Base-by-base conservation (phyloP, 2,113 vertebrate genomes). In the Macroglossus sobrinus region DNA sequence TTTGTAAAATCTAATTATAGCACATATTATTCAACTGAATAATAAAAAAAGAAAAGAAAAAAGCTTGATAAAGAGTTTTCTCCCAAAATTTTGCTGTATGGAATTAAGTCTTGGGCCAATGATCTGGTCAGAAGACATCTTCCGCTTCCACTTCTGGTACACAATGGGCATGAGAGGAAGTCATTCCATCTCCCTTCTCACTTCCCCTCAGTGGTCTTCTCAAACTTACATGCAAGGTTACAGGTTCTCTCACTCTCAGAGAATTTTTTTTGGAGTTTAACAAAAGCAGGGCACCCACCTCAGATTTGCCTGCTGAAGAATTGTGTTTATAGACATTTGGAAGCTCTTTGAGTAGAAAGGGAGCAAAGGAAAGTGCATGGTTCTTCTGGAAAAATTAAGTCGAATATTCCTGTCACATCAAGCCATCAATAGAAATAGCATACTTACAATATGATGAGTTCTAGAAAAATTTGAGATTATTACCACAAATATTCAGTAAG, bases 241-340 rank as follows among this genome's bases (percentile, higher is more conserved):
- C 30, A 82, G 40, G 28, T 21, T n/a, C 69, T 84, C 40, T 91
- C 26, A 68, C 18, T 85, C 26, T 85, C 50, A 33, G 66, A 90
- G 63, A 89, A 24, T 53, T 81, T 96, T 93, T 69, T 90, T 93
- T 95, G 47, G 82, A 86, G 38, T 75, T 97, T 88, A 94, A 57
- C 80, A 89, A 93, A 97, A 89, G 9, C 26, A 66, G 43, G 59
- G 7, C 7, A 43, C 45, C 21, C 28, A 68, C 19, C 22, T 81
- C 18, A 45, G 26, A 85, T n/a, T 91, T 93, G 6, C 19, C n/a
- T 96, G 11, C 59, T 78, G 28, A 95, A 68, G 30, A 85, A 59
- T 24, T 79, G n/a, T 61, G 33, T 66, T 89, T 84, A 64, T 43
- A 69, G 5, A 89, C 86, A 15, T 1, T 68, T 68, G 35, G 19